These are phyloP conservation scores for Brachyptera putata DNA, from an alignment of 2,888 invertebrate genomes.

Conservation along the genomic window DNA sequence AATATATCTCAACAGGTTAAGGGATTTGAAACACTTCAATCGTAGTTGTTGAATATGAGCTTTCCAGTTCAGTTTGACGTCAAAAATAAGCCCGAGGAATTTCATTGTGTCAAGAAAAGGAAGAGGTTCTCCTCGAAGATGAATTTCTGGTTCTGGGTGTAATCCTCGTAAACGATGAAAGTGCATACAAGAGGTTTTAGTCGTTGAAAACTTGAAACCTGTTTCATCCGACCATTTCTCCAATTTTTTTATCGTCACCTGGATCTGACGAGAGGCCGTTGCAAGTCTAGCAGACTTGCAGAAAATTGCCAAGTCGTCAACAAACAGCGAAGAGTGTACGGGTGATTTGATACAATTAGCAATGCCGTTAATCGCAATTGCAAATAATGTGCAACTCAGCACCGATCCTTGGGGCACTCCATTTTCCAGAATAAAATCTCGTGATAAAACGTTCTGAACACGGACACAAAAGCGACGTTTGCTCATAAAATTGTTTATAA, in stretches of 20 bases:
- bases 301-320: constrained; percentile 16
- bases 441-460: constrained; percentile 4
- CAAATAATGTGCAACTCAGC: constrained; percentile 18
- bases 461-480: constrained; percentile 10
- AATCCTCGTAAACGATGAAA: neutral
- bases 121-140: neutral
- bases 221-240: neutral
- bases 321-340: constrained; percentile 7
- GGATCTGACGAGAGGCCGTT: neutral
- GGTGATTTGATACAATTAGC: neutral
- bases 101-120: neutral
- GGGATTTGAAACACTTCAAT: too few relatives aligned
- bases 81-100: constrained; percentile 16
- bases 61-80: constrained; percentile 14
- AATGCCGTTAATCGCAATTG: constrained; percentile 20
- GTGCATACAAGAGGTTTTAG: constrained; percentile 13
- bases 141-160: neutral
- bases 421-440: neutral
- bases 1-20: constrained; percentile 9
- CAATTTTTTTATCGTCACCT: neutral
- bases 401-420: constrained; percentile 27
- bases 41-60: neutral
- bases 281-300: neutral
- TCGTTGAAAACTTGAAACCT: constrained; percentile 13
- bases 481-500: constrained; percentile 17